Evolutionary conservation across 2,888 invertebrate species (phyloP), one percentile per base, ranked within the genome.

Genomic region (Mechanitis messenoides): DNA sequence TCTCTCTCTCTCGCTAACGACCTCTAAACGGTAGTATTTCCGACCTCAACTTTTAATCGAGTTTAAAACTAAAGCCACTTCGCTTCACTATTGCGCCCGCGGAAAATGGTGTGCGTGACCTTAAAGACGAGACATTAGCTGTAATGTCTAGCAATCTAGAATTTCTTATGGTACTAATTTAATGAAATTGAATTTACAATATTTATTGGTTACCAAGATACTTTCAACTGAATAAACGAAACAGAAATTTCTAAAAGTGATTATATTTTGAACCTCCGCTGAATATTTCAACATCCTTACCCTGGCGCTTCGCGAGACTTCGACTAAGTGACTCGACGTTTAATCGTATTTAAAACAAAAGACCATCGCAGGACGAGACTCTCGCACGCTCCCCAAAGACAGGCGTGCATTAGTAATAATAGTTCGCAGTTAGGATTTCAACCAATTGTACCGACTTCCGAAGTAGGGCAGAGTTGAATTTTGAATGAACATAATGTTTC

Each of bases 61-160:
- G 69, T 72, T 71, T 72, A 65, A 75, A 84, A 84, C 85, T 84
- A 85, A 83, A 80, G 81, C 59, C 76, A 77, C 72, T 56, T 62
- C 62, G 63, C 55, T 56, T 62, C 63, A 63, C 64, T 65, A 63
- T 62, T 62, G 55, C 55, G 47, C 56, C 58, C 50, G 55, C 62
- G 58, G 64, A 64, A 64, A 53, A 57, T 59, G 56, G 60, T 64
- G 53, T 66, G 63, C 56, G 61, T 58, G 59, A 68, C 70, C 66
- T 69, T 63, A 62, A 68, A 70, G 70, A 69, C 68, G 58, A 33
- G 60, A 67, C 70, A 69, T 71, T 70, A 68, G 65, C 63, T 63
- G 67, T 71, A 71, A 69, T 67, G 69, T 63, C 59, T 58, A 58
- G 59, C 65, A 57, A 61, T 64, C 64, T 64, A 45, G 31, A 55